Evolutionary conservation across 2,113 vertebrate species (phyloP).

Genomic region (Pituophis catenifer): DNA sequence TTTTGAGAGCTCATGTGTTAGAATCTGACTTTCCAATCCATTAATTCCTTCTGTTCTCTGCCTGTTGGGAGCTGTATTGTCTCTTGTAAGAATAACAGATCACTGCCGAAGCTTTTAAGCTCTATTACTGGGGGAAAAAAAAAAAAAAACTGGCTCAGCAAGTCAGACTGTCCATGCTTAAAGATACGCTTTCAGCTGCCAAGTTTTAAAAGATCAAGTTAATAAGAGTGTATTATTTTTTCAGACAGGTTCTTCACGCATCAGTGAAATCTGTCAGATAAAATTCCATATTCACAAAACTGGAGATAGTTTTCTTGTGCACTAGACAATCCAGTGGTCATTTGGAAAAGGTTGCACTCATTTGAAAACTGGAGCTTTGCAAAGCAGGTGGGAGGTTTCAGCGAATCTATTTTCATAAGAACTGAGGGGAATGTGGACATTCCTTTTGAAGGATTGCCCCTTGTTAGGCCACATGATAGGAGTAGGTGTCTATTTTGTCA

Average conservation of each 20-base stretch:
- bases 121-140: slow-evolving; percentile 38
- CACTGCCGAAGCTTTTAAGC: slow-evolving; percentile 55
- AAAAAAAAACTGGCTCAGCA: slow-evolving; percentile 48
- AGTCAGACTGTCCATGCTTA: slow-evolving; percentile 54
- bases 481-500: neutral
- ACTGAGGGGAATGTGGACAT: neutral
- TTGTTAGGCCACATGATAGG: neutral
- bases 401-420: neutral
- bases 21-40: slow-evolving; percentile 73
- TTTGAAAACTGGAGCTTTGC: slow-evolving; percentile 16
- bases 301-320: neutral
- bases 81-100: slow-evolving; percentile 72
- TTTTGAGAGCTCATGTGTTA: slow-evolving; percentile 69
- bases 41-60: slow-evolving; percentile 72
- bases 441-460: neutral
- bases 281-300: neutral
- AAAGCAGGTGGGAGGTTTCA: neutral
- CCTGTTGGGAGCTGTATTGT: slow-evolving; percentile 71
- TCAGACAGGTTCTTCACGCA: neutral
- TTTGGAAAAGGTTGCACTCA: neutral
- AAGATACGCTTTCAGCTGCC: slow-evolving; percentile 18
- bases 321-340: neutral
- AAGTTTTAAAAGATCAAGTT: slow-evolving; percentile 10
- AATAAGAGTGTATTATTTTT: slow-evolving; percentile 24
- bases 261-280: accelerated